phyloP scores from a whole-genome alignment of 1,140 invertebrate species.

The Zeugodacus cucurbitae region DNA sequence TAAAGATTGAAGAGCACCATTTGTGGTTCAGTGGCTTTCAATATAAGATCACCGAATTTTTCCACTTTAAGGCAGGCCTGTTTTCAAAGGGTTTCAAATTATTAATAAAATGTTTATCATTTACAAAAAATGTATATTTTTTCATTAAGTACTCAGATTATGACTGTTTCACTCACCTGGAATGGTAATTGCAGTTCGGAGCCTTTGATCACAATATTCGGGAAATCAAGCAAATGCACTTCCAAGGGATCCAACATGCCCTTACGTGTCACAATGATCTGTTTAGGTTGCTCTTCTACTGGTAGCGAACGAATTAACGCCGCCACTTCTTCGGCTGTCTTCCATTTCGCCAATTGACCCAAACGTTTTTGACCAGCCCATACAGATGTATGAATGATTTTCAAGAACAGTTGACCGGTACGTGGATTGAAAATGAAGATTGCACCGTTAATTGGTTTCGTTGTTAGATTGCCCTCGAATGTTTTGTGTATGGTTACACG shows the following conservation, averaged over 20 bases:
- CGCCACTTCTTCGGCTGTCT: constrained; percentile 99
- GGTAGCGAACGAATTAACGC: constrained; percentile 98
- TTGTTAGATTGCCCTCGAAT: constrained; percentile 99
- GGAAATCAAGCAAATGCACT: constrained; percentile 98
- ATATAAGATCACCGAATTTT: constrained; percentile 98
- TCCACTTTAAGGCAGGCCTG: constrained; percentile 93
- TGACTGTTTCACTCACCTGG: constrained; percentile 70
- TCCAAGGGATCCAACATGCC: constrained; percentile 99
- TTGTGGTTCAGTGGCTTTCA: constrained; percentile 99
- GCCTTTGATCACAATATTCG: constrained; percentile 99
- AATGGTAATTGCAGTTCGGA: constrained; percentile 98
- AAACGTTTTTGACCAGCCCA: constrained; percentile 98
- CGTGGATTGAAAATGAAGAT: constrained; percentile 99
- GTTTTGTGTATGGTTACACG: constrained; percentile 99
- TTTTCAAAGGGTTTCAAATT: background rate
- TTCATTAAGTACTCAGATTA: background rate
- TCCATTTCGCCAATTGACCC: constrained; percentile 97
- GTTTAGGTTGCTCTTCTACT: constrained; percentile 99
- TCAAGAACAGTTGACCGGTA: constrained; percentile 99
- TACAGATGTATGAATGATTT: constrained; percentile 99
- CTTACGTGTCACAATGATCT: constrained; percentile 99
- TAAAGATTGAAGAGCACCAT: constrained; percentile 99
- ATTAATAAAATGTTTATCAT: background rate
- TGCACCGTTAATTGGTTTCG: constrained; percentile 99
- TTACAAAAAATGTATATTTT: background rate